Conservation (phyloP, 2,797 vertebrate genomes). For the Peromyscus nudipes region DNA sequence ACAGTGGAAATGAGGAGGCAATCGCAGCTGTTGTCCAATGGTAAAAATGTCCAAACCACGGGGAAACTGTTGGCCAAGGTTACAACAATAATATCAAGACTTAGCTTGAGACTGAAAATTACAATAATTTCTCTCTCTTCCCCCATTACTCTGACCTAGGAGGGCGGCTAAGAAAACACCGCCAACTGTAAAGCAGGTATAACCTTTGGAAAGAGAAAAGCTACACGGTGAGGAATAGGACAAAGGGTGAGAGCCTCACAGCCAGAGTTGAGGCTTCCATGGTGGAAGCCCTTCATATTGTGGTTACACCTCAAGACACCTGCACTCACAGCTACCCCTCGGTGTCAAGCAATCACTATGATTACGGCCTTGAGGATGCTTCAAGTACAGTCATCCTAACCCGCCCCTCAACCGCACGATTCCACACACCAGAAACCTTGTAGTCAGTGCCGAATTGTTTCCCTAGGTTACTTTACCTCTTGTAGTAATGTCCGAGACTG, state of each 20-base stretch:
- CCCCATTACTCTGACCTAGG: not conserved
- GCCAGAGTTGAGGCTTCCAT: not conserved
- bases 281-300: not conserved
- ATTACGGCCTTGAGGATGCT: conserved; percentile 19
- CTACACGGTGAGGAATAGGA: not conserved
- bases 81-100: conserved; percentile 18
- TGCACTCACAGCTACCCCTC: not conserved
- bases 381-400: not conserved
- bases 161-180: conserved; percentile 43
- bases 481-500: not conserved
- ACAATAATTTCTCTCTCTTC: conserved; percentile 60
- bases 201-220: conserved; percentile 34
- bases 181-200: conserved; percentile 74
- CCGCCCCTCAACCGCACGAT: not conserved
- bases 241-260: not conserved
- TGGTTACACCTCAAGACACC: not conserved
- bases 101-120: conserved; percentile 70
- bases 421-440: conserved; percentile 32
- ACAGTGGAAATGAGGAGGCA: not conserved
- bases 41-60: conserved; percentile 58
- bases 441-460: conserved; percentile 26
- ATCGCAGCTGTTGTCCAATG: conserved; percentile 46
- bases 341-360: not conserved
- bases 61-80: conserved; percentile 61
- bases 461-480: not conserved